These are phyloP conservation scores for Baryphthengus martii DNA, from an alignment of 2,113 vertebrate species.

Conservation along the genomic window DNA sequence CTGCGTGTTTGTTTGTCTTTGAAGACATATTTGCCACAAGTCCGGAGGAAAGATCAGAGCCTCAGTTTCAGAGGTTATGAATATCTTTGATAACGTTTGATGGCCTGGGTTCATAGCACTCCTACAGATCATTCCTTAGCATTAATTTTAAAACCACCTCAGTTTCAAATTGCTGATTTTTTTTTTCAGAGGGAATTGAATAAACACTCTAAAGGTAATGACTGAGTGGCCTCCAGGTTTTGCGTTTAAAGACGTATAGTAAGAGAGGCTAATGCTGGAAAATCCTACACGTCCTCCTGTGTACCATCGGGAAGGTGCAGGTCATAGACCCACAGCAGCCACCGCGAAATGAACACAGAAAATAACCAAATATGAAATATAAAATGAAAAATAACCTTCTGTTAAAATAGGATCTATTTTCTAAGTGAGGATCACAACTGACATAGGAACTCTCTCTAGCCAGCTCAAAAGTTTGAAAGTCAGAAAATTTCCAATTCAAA, in stretches of 20 bases:
- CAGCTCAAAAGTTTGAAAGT: background rate
- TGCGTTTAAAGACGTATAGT: background rate
- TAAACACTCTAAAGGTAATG: background rate
- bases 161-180: background rate
- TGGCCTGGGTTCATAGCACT: background rate
- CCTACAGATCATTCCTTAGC: background rate
- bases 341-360: background rate
- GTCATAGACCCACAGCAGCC: rapidly evolving
- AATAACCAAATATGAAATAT: background rate
- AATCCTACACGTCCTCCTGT: background rate
- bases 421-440: background rate
- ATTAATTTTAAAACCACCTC: background rate
- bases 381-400: background rate
- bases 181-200: background rate
- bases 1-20: background rate
- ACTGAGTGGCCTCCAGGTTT: background rate
- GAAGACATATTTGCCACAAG: background rate
- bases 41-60: background rate
- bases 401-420: background rate
- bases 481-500: background rate
- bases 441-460: background rate
- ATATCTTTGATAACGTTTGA: background rate
- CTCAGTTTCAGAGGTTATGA: background rate
- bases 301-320: background rate
- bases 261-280: background rate